phyloP scores from a whole-genome alignment of 1,140 invertebrate genomes.

The Cydia amplana region DNA sequence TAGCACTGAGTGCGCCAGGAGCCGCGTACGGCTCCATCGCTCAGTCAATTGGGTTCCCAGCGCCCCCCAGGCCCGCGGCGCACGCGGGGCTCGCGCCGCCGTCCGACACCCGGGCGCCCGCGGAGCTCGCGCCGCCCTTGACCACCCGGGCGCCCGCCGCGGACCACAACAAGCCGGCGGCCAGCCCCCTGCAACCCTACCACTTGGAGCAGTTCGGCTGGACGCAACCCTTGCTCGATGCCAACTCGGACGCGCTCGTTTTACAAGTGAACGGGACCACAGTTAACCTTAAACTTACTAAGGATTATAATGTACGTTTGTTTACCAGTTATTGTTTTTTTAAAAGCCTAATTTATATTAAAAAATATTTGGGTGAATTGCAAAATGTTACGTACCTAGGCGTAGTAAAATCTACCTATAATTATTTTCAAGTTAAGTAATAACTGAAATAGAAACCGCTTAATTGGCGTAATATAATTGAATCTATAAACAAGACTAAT shows the following conservation, averaged over 20 bases:
- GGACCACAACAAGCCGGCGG: background rate
- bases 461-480: too few species aligned
- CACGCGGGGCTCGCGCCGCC: background rate
- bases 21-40: background rate
- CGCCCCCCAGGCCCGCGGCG: background rate
- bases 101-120: background rate
- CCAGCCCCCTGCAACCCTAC: slow-evolving; percentile 39
- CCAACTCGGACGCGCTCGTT: slow-evolving; percentile 39
- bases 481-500: too few species aligned
- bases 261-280: slow-evolving; percentile 49
- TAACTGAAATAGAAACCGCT: too few species aligned
- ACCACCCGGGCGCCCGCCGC: slow-evolving; percentile 1
- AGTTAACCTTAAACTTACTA: slow-evolving; percentile 49
- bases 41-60: background rate
- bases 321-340: too few species aligned
- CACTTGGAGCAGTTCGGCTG: slow-evolving; percentile 49
- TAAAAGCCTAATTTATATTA: too few species aligned
- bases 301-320: slow-evolving; percentile 47
- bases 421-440: too few species aligned
- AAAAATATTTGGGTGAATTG: too few species aligned
- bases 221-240: slow-evolving; percentile 44
- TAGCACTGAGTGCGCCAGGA: background rate
- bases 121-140: background rate
- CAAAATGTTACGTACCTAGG: too few species aligned
- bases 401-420: too few species aligned